A percentile compares a stretch with the other conserved stretches of the same genome.
phyloP scores from a whole-genome alignment of 2,888 invertebrate species.

The Lepidocyrtoides sp. region DNA sequence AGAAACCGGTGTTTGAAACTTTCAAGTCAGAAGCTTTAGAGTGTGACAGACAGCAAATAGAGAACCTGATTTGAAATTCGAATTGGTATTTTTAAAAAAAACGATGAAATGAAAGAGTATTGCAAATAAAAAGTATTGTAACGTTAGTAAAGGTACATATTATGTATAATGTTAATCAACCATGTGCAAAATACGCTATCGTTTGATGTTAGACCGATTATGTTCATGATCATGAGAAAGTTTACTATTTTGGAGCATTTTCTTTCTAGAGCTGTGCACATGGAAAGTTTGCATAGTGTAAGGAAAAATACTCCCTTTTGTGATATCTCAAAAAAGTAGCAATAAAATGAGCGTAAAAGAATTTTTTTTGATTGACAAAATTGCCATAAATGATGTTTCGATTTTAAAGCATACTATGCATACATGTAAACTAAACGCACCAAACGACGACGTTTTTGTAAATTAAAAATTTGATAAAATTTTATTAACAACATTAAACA shows the following conservation, averaged over 20 bases:
- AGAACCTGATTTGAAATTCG: not conserved
- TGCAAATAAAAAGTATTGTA: not conserved
- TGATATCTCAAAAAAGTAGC: constrained; percentile 36
- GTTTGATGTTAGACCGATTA: not conserved
- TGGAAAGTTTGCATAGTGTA: not conserved
- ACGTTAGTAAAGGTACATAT: no score
- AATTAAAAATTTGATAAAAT: constrained; percentile 18
- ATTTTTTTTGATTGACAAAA: no score
- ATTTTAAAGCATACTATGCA: no score
- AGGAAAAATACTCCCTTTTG: not conserved
- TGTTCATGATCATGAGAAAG: not conserved
- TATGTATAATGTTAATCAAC: no score
- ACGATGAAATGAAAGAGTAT: not conserved
- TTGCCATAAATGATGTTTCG: no score
- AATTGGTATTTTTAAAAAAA: not conserved
- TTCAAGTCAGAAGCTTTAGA: not conserved
- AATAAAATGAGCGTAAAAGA: no score
- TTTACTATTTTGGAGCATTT: not conserved
- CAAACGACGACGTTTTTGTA: not conserved
- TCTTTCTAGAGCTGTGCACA: not conserved
- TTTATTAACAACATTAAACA: constrained; percentile 4
- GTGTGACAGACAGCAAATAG: not conserved
- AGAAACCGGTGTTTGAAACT: not conserved
- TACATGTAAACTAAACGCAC: not conserved
- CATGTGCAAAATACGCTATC: not conserved